Evolutionary conservation across 2,113 vertebrate species (phyloP).

Genomic region (Hypocryptadius cinnamomeus): DNA sequence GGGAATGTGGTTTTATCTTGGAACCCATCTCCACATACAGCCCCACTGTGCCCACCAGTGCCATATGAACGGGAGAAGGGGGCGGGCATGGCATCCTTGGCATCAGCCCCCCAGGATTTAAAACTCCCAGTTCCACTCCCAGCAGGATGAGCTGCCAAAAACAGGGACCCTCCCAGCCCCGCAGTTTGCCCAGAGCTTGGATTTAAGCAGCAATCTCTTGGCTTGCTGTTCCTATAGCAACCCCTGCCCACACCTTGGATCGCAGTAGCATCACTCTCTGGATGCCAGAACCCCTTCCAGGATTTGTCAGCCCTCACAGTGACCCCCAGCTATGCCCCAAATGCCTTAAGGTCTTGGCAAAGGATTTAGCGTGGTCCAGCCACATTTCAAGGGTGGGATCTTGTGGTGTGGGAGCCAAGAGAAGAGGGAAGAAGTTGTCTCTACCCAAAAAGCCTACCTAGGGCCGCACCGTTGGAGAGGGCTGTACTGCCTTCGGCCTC

Average conservation of each 20-base stretch:
- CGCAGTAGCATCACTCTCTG: background rate
- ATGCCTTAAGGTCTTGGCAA: background rate
- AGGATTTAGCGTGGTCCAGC: background rate
- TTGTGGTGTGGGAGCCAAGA: background rate
- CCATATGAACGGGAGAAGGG: accelerated
- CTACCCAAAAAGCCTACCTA: background rate
- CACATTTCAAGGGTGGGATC: background rate
- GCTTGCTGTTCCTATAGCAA: conserved; percentile 38
- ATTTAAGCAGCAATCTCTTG: background rate
- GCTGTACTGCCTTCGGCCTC: background rate
- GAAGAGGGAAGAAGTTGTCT: background rate
- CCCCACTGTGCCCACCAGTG: background rate
- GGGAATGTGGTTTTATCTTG: background rate
- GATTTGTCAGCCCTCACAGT: background rate
- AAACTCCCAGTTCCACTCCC: background rate
- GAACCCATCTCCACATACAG: background rate
- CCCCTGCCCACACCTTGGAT: background rate
- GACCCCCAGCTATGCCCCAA: background rate
- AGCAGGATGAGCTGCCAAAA: background rate
- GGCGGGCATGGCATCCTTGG: background rate
- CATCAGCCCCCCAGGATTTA: background rate
- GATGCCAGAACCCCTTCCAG: background rate
- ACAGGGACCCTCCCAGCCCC: background rate
- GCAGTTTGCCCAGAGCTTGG: background rate
- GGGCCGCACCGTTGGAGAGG: background rate